A percentile compares a stretch with the other conserved stretches of the same genome.
Evolutionary conservation across 2,888 invertebrate species (phyloP).

Genomic region (Parnassius smintheus): DNA sequence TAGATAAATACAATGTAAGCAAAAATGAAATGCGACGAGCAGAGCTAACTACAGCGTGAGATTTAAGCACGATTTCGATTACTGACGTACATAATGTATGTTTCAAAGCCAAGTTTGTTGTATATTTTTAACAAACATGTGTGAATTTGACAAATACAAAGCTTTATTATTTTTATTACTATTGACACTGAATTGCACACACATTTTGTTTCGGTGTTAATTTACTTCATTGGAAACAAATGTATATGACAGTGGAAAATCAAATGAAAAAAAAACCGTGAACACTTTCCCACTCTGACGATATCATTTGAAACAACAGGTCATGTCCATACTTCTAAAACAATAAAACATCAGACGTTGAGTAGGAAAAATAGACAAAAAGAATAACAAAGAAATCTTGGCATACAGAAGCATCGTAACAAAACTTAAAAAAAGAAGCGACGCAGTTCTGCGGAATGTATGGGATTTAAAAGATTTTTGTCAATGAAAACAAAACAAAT

Average conservation of each 20-base stretch:
- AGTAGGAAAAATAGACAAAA: neutral
- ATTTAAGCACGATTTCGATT: too few relatives aligned
- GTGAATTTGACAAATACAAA: too few relatives aligned
- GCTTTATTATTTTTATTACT: too few relatives aligned
- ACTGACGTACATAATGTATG: too few relatives aligned
- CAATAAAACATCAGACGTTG: neutral
- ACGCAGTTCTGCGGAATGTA: too few relatives aligned
- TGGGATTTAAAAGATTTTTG: too few relatives aligned
- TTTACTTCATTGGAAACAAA: conserved; percentile 28
- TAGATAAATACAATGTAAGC: conserved; percentile 15
- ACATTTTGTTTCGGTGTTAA: conserved; percentile 26
- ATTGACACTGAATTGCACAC: too few relatives aligned
- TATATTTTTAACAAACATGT: too few relatives aligned
- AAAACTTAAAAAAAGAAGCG: too few relatives aligned
- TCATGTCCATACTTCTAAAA: neutral
- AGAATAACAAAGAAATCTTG: neutral
- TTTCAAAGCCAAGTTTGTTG: too few relatives aligned
- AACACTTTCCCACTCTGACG: conserved; percentile 10
- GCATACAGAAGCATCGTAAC: neutral
- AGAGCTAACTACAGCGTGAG: too few relatives aligned
- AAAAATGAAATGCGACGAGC: neutral
- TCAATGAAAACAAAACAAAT: too few relatives aligned
- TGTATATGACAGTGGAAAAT: neutral
- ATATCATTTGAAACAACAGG: neutral
- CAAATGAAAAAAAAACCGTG: conserved; percentile 17